Evolutionary conservation across 2,113 vertebrate genomes (phyloP).

Genomic region (Eurypyga helias): DNA sequence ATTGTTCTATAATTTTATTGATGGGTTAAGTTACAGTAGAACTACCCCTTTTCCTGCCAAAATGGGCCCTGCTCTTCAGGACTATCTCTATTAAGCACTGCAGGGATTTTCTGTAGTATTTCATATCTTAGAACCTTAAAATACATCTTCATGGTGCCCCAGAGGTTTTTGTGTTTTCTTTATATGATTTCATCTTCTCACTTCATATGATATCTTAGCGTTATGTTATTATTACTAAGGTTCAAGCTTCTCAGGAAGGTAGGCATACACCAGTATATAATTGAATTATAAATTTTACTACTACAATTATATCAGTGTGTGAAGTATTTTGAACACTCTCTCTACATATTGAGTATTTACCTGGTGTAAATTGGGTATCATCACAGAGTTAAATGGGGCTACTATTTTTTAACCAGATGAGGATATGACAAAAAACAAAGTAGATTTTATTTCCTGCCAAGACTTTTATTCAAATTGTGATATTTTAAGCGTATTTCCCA

Average conservation of each 20-base stretch:
- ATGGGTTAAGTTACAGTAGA: neutral
- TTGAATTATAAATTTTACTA: neutral
- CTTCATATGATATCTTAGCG: neutral
- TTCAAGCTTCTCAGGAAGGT: neutral
- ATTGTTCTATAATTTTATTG: neutral
- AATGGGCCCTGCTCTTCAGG: fast-evolving
- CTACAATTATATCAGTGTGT: neutral
- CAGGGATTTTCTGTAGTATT: neutral
- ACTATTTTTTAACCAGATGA: neutral
- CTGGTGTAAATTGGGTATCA: neutral
- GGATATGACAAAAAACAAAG: neutral
- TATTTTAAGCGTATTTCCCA: neutral
- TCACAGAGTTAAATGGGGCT: neutral
- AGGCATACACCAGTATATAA: neutral
- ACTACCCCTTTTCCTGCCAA: neutral
- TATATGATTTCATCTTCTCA: neutral
- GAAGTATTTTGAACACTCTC: neutral
- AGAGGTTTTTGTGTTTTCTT: neutral
- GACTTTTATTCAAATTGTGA: neutral
- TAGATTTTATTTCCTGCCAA: neutral
- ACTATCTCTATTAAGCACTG: neutral
- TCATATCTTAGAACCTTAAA: neutral
- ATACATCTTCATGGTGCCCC: neutral
- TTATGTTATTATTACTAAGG: neutral
- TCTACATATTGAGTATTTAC: neutral